phyloP scores from a whole-genome alignment of 1,140 invertebrate genomes.

The Scylla paramamosain region DNA sequence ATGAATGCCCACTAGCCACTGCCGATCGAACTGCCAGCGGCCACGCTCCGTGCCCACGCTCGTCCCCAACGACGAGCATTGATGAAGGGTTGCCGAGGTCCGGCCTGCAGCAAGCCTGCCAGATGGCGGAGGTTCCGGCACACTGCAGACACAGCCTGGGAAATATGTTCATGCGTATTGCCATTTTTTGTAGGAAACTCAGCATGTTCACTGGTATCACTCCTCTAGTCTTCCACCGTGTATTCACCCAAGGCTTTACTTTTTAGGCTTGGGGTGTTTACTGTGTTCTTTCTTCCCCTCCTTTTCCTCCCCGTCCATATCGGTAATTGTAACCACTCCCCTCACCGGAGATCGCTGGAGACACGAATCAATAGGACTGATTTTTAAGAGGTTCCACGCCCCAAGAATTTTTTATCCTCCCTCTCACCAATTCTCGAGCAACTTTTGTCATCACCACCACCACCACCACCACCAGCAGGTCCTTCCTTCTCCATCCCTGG shows the following conservation, averaged over 20 bases:
- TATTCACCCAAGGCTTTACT: not conserved
- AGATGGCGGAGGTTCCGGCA: not conserved
- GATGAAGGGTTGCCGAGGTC: not conserved
- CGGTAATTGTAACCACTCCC: not conserved
- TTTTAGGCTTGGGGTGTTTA: not conserved
- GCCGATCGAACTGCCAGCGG: not conserved
- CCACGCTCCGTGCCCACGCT: not conserved
- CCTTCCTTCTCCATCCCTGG: not conserved
- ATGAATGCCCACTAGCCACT: not conserved
- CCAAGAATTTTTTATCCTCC: not conserved
- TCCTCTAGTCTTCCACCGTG: not conserved
- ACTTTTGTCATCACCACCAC: not conserved
- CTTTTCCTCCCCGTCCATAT: not conserved
- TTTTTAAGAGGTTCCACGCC: slow-evolving; percentile 3
- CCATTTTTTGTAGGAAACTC: not conserved
- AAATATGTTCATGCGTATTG: not conserved
- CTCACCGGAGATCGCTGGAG: not conserved
- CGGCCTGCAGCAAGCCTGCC: not conserved
- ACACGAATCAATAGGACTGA: not conserved
- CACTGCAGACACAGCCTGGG: not conserved
- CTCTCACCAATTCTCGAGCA: not conserved
- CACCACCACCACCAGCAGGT: not conserved
- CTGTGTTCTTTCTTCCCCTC: not conserved
- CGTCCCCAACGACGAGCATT: not conserved
- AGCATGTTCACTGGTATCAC: not conserved